Percentiles rank a stretch among this genome's conserved stretches.
phyloP scores from a whole-genome alignment of 2,113 vertebrate genomes.

The Chascanopsetta lugubris region DNA sequence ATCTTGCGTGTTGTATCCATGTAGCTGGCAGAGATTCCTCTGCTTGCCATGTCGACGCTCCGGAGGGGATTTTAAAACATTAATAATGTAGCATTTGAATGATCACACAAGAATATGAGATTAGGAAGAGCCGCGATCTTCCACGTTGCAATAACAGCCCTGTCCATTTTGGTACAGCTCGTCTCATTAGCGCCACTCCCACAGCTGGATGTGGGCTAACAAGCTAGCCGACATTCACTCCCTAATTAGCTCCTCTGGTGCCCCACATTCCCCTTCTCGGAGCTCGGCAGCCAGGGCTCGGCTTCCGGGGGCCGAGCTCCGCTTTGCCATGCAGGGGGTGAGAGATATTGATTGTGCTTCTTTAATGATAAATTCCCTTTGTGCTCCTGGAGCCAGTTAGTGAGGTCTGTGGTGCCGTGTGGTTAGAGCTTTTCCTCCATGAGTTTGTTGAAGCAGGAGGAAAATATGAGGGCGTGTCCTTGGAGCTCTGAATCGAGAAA shows the following conservation, averaged over 20 bases:
- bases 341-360: constrained; percentile 73
- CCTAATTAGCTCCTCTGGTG: constrained; percentile 77
- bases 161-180: constrained; percentile 58
- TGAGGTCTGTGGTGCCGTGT: constrained; percentile 42
- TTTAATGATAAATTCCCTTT: constrained; percentile 82
- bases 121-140: constrained; percentile 65
- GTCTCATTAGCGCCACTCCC: constrained; percentile 75
- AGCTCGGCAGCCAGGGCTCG: constrained; percentile 48
- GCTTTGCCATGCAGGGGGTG: constrained; percentile 54
- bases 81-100: constrained; percentile 72
- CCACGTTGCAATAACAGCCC: constrained; percentile 65
- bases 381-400: constrained; percentile 66
- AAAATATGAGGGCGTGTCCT: constrained; percentile 21
- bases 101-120: constrained; percentile 71
- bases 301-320: constrained; percentile 47
- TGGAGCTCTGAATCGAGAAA: constrained; percentile 31
- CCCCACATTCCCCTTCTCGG: constrained; percentile 50
- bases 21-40: constrained; percentile 49
- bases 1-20: constrained; percentile 51
- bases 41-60: constrained; percentile 39
- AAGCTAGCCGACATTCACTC: constrained; percentile 64
- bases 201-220: constrained; percentile 71
- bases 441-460: constrained; percentile 44
- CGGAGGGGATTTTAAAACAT: constrained; percentile 62
- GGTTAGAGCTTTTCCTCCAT: constrained; percentile 43